A percentile compares a stretch with the other conserved stretches of the same genome.
Conservation (phyloP, 2,113 vertebrate species). For the Poeciliopsis prolifica region DNA sequence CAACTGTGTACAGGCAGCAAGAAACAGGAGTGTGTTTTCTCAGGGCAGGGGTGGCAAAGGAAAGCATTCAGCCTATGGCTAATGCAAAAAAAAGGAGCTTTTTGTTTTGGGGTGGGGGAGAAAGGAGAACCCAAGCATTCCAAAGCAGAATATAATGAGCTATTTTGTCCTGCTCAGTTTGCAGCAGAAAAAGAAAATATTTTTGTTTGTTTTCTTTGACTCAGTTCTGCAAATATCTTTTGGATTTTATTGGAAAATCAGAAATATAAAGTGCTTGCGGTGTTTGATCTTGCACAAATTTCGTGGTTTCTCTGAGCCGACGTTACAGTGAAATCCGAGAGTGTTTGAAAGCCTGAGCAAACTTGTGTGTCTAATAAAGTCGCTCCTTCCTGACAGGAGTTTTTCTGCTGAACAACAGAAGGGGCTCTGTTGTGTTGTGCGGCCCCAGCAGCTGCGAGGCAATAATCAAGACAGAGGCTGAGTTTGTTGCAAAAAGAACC, state of each 20-base stretch:
- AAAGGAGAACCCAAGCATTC: conserved; percentile 89
- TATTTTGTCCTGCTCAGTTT: conserved; percentile 86
- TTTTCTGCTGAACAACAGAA: conserved; percentile 93
- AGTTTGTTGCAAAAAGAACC: conserved; percentile 84
- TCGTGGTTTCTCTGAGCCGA: conserved; percentile 78
- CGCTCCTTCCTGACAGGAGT: conserved; percentile 85
- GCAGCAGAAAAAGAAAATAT: conserved; percentile 84
- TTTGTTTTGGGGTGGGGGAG: conserved; percentile 86
- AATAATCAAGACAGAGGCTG: conserved; percentile 89
- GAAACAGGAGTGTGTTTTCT: conserved; percentile 96
- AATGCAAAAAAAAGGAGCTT: conserved; percentile 90
- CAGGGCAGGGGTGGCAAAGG: conserved; percentile 97
- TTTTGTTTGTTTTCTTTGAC: conserved; percentile 74
- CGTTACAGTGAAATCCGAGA: conserved; percentile 90
- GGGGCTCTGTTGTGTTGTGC: conserved; percentile 88
- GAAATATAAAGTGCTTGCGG: not conserved
- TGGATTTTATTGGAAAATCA: not conserved
- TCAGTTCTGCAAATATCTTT: conserved; percentile 20
- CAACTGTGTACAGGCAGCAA: conserved; percentile 90
- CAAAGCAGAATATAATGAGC: conserved; percentile 91
- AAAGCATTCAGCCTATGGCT: conserved; percentile 94
- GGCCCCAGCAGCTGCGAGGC: conserved; percentile 91
- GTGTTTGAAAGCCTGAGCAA: conserved; percentile 88
- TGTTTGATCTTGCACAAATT: conserved; percentile 11
- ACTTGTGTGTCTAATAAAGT: conserved; percentile 93